Percentiles rank a stretch among this genome's conserved stretches.
phyloP scores from a whole-genome alignment of 2,113 vertebrate species.

The Tupaia tana region DNA sequence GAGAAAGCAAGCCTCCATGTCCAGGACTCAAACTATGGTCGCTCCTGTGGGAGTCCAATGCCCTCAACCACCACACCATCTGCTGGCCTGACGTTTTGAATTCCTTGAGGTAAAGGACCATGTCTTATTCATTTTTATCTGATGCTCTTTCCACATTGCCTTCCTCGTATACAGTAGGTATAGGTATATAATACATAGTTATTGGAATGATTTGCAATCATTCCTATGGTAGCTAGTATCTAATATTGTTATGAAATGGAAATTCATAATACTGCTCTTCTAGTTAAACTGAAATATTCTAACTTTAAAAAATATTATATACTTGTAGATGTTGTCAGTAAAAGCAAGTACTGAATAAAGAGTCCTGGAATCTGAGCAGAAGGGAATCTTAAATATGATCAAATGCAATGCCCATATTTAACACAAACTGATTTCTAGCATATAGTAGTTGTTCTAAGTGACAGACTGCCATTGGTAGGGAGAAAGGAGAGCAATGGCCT shows the following conservation, averaged over 20 bases:
- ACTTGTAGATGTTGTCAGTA: background rate
- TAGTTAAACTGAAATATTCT: constrained; percentile 14
- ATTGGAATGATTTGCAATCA: background rate
- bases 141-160: background rate
- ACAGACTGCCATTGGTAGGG: background rate
- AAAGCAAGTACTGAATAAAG: background rate
- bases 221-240: background rate
- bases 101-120: background rate
- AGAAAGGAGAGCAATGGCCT: background rate
- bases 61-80: too few relatives aligned
- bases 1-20: too few relatives aligned
- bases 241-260: background rate
- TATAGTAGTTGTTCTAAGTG: background rate
- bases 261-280: background rate
- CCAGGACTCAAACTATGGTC: too few relatives aligned
- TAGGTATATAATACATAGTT: background rate
- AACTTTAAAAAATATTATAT: background rate
- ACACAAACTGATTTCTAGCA: background rate
- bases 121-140: background rate
- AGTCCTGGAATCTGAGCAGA: background rate
- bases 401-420: background rate
- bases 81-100: background rate
- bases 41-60: too few relatives aligned
- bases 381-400: background rate
- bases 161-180: background rate